Evolutionary conservation across 1,140 invertebrate genomes (phyloP), one percentile per base, ranked within the genome.

Genomic region (Anoplolepis gracilipes): DNA sequence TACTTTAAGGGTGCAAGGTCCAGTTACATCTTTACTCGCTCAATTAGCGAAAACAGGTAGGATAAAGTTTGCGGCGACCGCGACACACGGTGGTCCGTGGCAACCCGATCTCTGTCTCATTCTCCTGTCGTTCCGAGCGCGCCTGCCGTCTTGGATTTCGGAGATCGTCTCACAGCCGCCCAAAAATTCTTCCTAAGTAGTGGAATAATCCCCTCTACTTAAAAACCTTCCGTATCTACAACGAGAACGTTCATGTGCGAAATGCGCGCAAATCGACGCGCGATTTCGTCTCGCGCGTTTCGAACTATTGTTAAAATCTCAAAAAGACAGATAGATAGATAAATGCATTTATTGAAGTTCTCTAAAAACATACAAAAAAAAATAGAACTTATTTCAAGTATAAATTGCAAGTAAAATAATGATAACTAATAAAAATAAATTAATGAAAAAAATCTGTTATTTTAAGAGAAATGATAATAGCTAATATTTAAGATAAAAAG

Each of bases 21-120:
- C 93, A 94, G 93, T 95, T 95, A 95, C 94, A 94, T 94, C 93
- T 94, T 95, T 94, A 94, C 93, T 94, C 94, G 93, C 93, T 94
- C 94, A 95, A 95, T 95, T 95, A 95, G 92, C 94, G 91, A 94
- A 95, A 95, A 94, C 93, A 94, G 93, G 92, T 93, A 94, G 93
- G 94, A 94, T 94, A 93, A 94, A 91, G 92, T 94, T 93, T 92
- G 92, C 90, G 92, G 92, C 87, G 88, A 93, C 87, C 92, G 87
- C 90, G 90, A 92, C 76, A 92, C 76, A 79, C 87, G 94, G 94
- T 94, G 93, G 94, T 94, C 93, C 85, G 62, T 53, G 88, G 94
- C 92, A 95, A 95, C 91, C 94, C 92, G 94, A 95, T 95, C 94
- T 93, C 92, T 94, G 91, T 93, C n/a, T n/a, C 93, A 93, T 93